These are phyloP conservation scores for Periphyllus acericola DNA, from an alignment of 2,888 invertebrate genomes.

Conservation along the genomic window DNA sequence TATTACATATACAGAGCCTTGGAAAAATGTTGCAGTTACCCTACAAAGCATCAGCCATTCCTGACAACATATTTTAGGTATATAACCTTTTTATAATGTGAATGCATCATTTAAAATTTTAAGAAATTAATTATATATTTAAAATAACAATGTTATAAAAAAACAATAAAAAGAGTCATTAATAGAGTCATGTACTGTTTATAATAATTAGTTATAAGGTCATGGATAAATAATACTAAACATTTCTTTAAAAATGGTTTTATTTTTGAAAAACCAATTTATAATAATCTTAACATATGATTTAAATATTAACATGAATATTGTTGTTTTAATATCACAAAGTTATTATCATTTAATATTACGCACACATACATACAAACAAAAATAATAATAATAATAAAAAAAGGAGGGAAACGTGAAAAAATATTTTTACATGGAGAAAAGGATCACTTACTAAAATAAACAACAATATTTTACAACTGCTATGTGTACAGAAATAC, in stretches of 20 bases:
- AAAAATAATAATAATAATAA: background rate
- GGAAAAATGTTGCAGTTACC: too few species aligned
- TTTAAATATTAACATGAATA: slow-evolving; percentile 50
- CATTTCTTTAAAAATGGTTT: slow-evolving; percentile 37
- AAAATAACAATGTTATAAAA: too few species aligned
- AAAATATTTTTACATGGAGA: slow-evolving; percentile 29
- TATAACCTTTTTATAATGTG: too few species aligned
- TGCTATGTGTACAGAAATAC: slow-evolving; percentile 18
- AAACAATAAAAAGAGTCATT: too few species aligned
- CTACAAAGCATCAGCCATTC: too few species aligned
- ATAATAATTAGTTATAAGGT: background rate
- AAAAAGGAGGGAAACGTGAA: slow-evolving; percentile 29
- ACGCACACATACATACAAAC: slow-evolving; percentile 31
- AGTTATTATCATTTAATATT: slow-evolving; percentile 41
- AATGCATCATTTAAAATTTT: too few species aligned
- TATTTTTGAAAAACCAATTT: slow-evolving; percentile 25
- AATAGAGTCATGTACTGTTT: too few species aligned
- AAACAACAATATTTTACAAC: slow-evolving; percentile 57
- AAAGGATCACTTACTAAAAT: slow-evolving; percentile 43
- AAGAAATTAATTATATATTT: too few species aligned
- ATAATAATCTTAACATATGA: slow-evolving; percentile 21
- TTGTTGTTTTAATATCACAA: slow-evolving; percentile 56
- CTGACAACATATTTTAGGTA: too few species aligned
- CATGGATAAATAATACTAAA: slow-evolving; percentile 10
- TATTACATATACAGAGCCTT: too few species aligned